A percentile compares a stretch with the other conserved stretches of the same genome.
Conservation (phyloP, 2,113 vertebrate genomes). For the Nasalis larvatus region DNA sequence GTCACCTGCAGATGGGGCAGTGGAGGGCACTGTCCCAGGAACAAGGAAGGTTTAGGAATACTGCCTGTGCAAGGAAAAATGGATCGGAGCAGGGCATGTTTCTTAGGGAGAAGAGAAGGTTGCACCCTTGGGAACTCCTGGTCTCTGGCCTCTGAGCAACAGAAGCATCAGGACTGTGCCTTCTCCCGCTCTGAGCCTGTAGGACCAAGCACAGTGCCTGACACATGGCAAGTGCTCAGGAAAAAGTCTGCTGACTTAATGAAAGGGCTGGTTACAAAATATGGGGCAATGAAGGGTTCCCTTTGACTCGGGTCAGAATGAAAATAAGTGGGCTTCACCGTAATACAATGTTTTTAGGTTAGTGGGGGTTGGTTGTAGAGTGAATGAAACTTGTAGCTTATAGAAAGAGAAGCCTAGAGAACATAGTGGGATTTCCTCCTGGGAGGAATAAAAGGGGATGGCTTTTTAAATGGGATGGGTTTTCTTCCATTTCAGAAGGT, state of each 20-base stretch:
- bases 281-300: not conserved
- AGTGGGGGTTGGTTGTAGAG: not conserved
- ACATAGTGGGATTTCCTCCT: not conserved
- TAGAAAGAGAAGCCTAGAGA: not conserved
- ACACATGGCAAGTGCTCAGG: not conserved
- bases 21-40: not conserved
- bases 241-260: not conserved
- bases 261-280: not conserved
- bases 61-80: not conserved
- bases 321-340: not conserved
- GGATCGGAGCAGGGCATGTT: not conserved
- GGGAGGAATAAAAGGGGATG: not conserved
- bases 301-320: not conserved
- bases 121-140: no score
- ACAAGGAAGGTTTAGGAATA: not conserved
- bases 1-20: not conserved
- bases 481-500: conserved; percentile 20
- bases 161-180: not conserved
- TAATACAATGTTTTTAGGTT: not conserved
- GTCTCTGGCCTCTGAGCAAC: not conserved
- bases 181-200: not conserved
- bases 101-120: not conserved
- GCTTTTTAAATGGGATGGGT: not conserved
- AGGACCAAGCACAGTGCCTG: no score
- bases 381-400: conserved; percentile 3